These are phyloP conservation scores for Tethya wilhelma DNA, from an alignment of 37 sponge, comb jelly and placozoan genomes.

Conservation along the genomic window DNA sequence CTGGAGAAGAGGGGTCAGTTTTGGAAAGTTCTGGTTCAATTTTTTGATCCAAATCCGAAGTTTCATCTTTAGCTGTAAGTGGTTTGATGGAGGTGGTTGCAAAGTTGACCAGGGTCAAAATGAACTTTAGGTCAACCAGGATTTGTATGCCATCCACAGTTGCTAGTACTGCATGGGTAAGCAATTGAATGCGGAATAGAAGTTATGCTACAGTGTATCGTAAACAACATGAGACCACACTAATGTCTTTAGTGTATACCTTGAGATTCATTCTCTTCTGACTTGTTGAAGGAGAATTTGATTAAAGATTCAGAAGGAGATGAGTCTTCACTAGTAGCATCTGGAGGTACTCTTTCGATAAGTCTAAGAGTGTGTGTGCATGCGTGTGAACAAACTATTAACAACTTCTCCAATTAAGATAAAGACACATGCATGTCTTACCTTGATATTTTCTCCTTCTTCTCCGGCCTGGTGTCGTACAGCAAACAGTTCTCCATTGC, in stretches of 20 bases:
- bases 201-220: background rate
- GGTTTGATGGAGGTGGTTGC: constrained; percentile 21
- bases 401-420: background rate
- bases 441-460: background rate
- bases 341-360: background rate
- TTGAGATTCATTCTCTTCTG: background rate
- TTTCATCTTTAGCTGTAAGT: background rate
- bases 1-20: too few species aligned
- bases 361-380: background rate
- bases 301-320: too few species aligned
- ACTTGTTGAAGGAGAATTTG: constrained; percentile 23
- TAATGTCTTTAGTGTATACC: background rate
- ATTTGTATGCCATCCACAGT: constrained; percentile 30
- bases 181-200: too few species aligned
- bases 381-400: background rate
- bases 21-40: too few species aligned
- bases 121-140: constrained; percentile 52
- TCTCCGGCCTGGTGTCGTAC: constrained; percentile 30
- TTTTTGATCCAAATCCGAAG: background rate
- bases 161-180: constrained; percentile 17
- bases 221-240: background rate
- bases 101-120: constrained; percentile 46
- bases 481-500: constrained; percentile 32
- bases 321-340: background rate
- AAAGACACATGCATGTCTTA: background rate